Conservation (phyloP, 2,797 vertebrate genomes). For the Adrianichthys oophorus region DNA sequence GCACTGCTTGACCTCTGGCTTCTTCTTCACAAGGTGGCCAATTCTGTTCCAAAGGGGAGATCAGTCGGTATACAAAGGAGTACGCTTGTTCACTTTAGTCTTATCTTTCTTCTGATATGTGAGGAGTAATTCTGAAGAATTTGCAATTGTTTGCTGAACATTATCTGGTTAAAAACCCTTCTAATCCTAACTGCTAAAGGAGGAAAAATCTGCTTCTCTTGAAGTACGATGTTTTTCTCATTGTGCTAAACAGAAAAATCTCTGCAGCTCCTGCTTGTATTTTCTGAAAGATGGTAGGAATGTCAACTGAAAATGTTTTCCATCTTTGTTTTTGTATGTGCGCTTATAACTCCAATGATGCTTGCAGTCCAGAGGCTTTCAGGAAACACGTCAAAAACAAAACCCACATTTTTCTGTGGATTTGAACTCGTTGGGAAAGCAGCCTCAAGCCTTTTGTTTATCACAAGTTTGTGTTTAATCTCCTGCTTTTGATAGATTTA, state of each 20-base stretch:
- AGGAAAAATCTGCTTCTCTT: constrained; percentile 42
- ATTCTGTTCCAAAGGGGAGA: constrained; percentile 55
- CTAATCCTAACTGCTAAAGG: constrained; percentile 54
- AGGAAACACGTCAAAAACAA: constrained; percentile 42
- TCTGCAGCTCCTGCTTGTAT: too few species aligned
- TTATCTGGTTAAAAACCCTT: constrained; percentile 64
- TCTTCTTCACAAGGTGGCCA: constrained; percentile 41
- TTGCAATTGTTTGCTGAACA: constrained; percentile 64
- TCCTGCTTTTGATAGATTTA: constrained; percentile 66
- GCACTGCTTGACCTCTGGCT: constrained; percentile 51
- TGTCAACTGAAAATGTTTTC: constrained; percentile 11
- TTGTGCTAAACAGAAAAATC: constrained; percentile 10
- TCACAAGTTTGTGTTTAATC: constrained; percentile 68
- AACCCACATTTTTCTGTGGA: constrained; percentile 40
- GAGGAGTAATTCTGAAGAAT: constrained; percentile 55
- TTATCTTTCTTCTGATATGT: constrained; percentile 52
- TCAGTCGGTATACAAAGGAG: constrained; percentile 40
- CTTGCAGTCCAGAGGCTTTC: constrained; percentile 23
- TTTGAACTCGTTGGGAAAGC: constrained; percentile 42
- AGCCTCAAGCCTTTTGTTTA: constrained; percentile 62
- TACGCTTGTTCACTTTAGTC: constrained; percentile 34
- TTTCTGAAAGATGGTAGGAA: constrained; percentile 17
- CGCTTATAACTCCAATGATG: constrained; percentile 31
- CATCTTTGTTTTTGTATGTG: constrained; percentile 16
- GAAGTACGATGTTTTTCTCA: constrained; percentile 35